Percentiles rank a stretch among this genome's conserved stretches.
phyloP scores from a whole-genome alignment of 2,113 vertebrate genomes.

The Tragelaphus imberbis region DNA sequence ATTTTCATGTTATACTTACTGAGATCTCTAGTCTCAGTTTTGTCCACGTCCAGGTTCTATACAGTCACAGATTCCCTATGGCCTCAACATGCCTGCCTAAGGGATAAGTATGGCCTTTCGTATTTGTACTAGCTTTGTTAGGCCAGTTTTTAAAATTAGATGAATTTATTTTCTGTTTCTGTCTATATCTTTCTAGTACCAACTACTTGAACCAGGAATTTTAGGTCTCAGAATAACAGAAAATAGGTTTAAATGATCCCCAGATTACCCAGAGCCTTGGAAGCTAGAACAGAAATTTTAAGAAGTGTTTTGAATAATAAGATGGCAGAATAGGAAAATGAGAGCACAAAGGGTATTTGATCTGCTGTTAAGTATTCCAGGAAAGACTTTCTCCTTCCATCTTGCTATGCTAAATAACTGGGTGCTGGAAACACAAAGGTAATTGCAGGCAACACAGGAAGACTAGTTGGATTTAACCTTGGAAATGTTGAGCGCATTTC shows the following conservation, averaged over 20 bases:
- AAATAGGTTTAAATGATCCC: neutral
- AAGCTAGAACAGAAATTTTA: slow-evolving; percentile 14
- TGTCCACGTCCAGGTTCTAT: neutral
- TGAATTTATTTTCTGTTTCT: slow-evolving; percentile 14
- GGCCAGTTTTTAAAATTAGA: neutral
- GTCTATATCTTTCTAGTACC: neutral
- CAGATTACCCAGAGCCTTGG: neutral
- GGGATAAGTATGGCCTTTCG: neutral
- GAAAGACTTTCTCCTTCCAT: neutral
- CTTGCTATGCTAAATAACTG: slow-evolving; percentile 1
- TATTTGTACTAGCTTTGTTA: neutral
- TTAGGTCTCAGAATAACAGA: neutral
- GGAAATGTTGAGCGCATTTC: neutral
- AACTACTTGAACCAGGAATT: neutral
- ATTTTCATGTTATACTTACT: slow-evolving; percentile 32
- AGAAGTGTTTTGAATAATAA: neutral
- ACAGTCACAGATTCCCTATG: slow-evolving; percentile 1
- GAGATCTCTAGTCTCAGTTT: slow-evolving; percentile 9
- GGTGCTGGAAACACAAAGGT: neutral
- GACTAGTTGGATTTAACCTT: slow-evolving; percentile 15
- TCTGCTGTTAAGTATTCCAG: neutral
- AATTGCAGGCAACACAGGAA: slow-evolving; percentile 16
- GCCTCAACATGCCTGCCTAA: neutral
- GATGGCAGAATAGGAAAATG: neutral
- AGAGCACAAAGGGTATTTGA: neutral